A percentile compares a stretch with the other conserved stretches of the same genome.
These are phyloP conservation scores for Cercocebus atys DNA, from an alignment of 2,113 vertebrate genomes.

Conservation along the genomic window DNA sequence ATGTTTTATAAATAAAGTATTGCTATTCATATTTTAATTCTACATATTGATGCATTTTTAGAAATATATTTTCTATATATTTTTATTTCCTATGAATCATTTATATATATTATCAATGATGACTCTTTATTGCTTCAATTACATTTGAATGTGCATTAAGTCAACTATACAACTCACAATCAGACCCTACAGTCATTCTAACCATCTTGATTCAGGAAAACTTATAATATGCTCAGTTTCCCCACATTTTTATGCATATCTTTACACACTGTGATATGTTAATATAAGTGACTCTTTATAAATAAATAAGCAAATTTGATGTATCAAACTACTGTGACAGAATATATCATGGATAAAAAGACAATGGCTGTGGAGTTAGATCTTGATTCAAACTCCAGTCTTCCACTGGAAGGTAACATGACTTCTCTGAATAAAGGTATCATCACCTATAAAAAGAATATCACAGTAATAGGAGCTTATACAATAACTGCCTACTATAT, in stretches of 20 bases:
- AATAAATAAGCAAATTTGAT: background rate
- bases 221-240: background rate
- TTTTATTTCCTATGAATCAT: background rate
- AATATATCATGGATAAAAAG: background rate
- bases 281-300: background rate
- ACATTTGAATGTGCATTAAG: background rate
- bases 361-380: background rate
- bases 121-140: background rate
- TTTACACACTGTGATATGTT: background rate
- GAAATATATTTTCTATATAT: background rate
- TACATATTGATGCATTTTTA: background rate
- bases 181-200: background rate
- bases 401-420: background rate
- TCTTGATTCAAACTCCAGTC: background rate
- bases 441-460: background rate
- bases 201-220: background rate
- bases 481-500: background rate
- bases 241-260: background rate
- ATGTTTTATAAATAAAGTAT: background rate
- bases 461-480: background rate
- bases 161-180: background rate
- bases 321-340: background rate
- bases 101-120: background rate
- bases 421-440: background rate
- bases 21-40: background rate